Evolutionary conservation across 2,113 vertebrate genomes (phyloP), one percentile per base, ranked within the genome.

Genomic region (Typhlomys cinereus): DNA sequence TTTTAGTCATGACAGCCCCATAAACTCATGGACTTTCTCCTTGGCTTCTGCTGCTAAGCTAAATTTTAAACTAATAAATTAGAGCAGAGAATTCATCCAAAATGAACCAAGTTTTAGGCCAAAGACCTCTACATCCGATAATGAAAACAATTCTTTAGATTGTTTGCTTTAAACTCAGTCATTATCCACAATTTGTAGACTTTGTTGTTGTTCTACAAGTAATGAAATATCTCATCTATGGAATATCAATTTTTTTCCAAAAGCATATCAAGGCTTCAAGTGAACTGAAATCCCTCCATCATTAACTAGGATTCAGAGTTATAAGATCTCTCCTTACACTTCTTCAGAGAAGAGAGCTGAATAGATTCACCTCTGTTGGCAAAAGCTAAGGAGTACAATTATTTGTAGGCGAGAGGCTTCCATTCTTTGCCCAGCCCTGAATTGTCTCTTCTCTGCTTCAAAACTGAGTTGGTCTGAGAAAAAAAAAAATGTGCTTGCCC

Each of bases 201-300:
- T 75, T 44, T 36, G n/a, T n/a, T n/a, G n/a, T 79, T 78, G 54
- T 25, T 86, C 23, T 64, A 79, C 34, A 75, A 79, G 25, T 15
- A 94, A 57, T 73, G 64, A 87, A 91, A 91, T n/a, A n/a, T n/a
- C n/a, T n/a, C n/a, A n/a, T n/a, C n/a, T n/a, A 61, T 21, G 39
- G 67, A 81, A 62, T 48, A 62, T 62, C 25, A 80, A 2, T 74
- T 85, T 88, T 14, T 67, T 27, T 31, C 21, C 14, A 61, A 48
- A 86, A 78, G 17, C 57, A 88, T 8, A 54, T 62, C 20, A 70
- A 76, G 36, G 21, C 9, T 10, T 91, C 69, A 84, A 59, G 48
- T 15, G n/a, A 75, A 29, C 48, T 69, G 46, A 91, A 85, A 44
- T 87, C 75, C 69, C 17, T 83, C 61, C 83, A 84, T 89, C 41